phyloP scores from a whole-genome alignment of 2,888 invertebrate species.

The Melinaea menophilus region DNA sequence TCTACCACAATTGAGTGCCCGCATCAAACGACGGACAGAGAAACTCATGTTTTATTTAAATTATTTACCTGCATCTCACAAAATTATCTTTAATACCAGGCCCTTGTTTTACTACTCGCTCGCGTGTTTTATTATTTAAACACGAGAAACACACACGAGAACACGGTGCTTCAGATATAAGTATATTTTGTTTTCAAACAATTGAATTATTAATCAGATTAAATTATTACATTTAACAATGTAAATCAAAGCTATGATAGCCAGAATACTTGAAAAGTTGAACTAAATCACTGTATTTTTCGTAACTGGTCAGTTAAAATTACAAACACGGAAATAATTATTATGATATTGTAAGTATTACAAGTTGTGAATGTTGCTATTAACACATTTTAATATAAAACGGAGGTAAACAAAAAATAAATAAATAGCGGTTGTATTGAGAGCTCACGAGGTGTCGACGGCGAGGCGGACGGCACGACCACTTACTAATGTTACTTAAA shows the following conservation, averaged over 20 bases:
- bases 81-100: background rate
- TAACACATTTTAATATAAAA: background rate
- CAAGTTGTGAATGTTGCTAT: background rate
- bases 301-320: too few species aligned
- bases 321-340: too few species aligned
- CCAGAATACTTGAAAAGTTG: too few species aligned
- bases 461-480: background rate
- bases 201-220: too few species aligned
- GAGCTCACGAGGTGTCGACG: constrained; percentile 3
- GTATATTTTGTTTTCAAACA: too few species aligned
- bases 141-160: too few species aligned
- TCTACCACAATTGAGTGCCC: constrained; percentile 5
- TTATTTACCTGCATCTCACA: background rate
- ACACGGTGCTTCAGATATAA: too few species aligned
- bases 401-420: background rate
- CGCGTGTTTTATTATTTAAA: background rate
- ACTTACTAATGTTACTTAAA: constrained; percentile 11
- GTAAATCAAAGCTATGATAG: too few species aligned
- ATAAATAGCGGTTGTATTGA: background rate
- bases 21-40: background rate
- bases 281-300: too few species aligned
- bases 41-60: background rate
- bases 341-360: background rate
- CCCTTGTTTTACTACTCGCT: background rate
- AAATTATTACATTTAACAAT: too few species aligned